These are phyloP conservation scores for Datnioides undecimradiatus DNA, from an alignment of 2,113 vertebrate species.

Conservation along the genomic window DNA sequence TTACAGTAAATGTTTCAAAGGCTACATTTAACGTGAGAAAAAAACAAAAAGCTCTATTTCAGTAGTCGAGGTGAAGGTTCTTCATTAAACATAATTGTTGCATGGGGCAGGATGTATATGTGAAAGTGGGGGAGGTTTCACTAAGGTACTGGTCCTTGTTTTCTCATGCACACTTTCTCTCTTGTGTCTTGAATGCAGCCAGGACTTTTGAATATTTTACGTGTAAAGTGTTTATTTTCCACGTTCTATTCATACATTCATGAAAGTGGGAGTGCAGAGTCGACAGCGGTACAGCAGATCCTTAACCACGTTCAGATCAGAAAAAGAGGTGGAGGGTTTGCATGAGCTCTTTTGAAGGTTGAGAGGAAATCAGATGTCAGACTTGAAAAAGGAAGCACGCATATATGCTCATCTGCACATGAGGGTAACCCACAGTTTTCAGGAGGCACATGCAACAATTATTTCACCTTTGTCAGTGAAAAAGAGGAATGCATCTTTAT, in stretches of 20 bases:
- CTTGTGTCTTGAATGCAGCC: conserved; percentile 10
- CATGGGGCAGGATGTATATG: neutral
- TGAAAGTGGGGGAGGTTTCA: neutral
- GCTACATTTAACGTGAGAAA: neutral
- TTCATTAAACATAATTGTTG: neutral
- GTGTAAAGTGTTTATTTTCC: conserved; percentile 55
- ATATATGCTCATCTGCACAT: conserved; percentile 20
- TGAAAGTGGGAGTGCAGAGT: conserved; percentile 49
- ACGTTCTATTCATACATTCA: conserved; percentile 47
- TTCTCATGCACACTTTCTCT: neutral
- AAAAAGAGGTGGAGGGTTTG: neutral
- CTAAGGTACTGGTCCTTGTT: neutral
- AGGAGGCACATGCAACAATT: neutral
- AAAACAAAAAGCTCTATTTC: neutral
- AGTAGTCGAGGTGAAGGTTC: conserved; percentile 8
- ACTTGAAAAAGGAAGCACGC: conserved; percentile 29
- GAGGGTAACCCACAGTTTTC: conserved; percentile 1
- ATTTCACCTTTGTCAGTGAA: conserved; percentile 26
- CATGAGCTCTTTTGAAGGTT: conserved; percentile 36
- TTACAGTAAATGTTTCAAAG: neutral
- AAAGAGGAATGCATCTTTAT: conserved; percentile 17
- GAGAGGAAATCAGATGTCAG: conserved; percentile 39
- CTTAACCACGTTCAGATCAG: conserved; percentile 40
- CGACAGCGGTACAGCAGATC: conserved; percentile 27
- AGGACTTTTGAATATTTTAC: conserved; percentile 60